Percentiles rank a stretch among this genome's conserved stretches.
Evolutionary conservation across 2,113 vertebrate genomes (phyloP).

Genomic region (Sebastes schlegelii): DNA sequence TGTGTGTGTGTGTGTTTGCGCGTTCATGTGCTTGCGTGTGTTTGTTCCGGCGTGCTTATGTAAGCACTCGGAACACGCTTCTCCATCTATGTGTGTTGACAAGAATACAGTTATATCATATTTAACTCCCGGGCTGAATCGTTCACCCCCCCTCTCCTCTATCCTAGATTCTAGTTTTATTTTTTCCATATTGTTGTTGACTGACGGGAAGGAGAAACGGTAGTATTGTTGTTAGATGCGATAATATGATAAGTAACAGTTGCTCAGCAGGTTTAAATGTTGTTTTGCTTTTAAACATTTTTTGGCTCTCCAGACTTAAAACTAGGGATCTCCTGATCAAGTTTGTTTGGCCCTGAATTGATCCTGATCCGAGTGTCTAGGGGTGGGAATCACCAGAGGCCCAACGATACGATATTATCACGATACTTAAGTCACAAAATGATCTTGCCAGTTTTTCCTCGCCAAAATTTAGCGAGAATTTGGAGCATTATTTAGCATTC

Average conservation of each 20-base stretch:
- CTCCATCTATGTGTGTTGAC: constrained; percentile 72
- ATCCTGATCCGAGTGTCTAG: too few species aligned
- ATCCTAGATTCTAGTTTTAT: constrained; percentile 35
- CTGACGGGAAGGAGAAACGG: constrained; percentile 7
- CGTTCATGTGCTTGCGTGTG: constrained; percentile 54
- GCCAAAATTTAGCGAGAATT: too few species aligned
- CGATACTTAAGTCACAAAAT: too few species aligned
- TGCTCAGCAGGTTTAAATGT: constrained; percentile 3
- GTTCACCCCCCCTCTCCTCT: constrained; percentile 33
- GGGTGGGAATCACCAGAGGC: too few species aligned
- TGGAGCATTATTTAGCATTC: too few species aligned
- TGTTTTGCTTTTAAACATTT: constrained; percentile 1
- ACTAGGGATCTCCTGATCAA: background rate
- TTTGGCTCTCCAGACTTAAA: constrained; percentile 1
- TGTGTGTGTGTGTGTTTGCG: constrained; percentile 14
- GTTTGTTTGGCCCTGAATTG: background rate
- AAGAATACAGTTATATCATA: constrained; percentile 80
- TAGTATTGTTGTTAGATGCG: constrained; percentile 1
- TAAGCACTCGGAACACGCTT: constrained; percentile 75
- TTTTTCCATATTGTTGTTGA: constrained; percentile 32
- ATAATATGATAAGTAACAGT: constrained; percentile 14
- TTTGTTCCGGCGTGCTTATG: constrained; percentile 79
- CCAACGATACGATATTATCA: too few species aligned
- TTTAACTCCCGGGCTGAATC: constrained; percentile 72
- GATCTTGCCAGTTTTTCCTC: too few species aligned